Base-by-base conservation (phyloP, 1,140 invertebrate species). In the Drosophila navojoa region DNA sequence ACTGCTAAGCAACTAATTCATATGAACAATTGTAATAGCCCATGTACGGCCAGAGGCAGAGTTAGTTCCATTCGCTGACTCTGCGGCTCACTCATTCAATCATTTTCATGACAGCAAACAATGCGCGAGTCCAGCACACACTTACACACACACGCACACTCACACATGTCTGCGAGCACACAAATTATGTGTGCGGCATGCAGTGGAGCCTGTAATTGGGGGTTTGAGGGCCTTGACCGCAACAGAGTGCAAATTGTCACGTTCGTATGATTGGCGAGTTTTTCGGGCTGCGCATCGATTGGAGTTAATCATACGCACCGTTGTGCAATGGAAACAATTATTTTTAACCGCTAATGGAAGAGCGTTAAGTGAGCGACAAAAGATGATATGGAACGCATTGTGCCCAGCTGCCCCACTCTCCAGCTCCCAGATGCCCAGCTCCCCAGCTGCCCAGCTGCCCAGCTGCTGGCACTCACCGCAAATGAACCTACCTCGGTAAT, bases 401-500 rank as follows among this genome's bases (percentile, higher is more conserved):
- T 19, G 27, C 13, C 25, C 16, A 15, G 16, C 49, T 19, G n/a
- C 32, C 19, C 19, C 19, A 2, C 19, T 19, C 1, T 2, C 19
- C 19, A 19, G 19, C 19, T 19, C 19, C 19, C 19, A 19, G 19
- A 1, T 19, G 1, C 19, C 19, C 19, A 19, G 19, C 19, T 19
- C 1, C 19, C 19, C 19, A 1, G 19, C 19, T 19, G 1, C 19
- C 19, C 19, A 19, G 19, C 19, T 19, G 27, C 5, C 22, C 16
- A 15, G 16, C 49, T 19, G n/a, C 32, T 22, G 0, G 52, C 15
- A 32, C n/a, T 16, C 40, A 38, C 77, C 77, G 32, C 81, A 85
- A 84, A 80, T 77, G 77, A 75, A 75, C 64, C 60, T 81, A 85
- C 76, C 78, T 85, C 78, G 82, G 78, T 85, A 85, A 85, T 81